Evolutionary conservation across 2,888 invertebrate species (phyloP), one percentile per base, ranked within the genome.

Genomic region (Lasius platythorax): DNA sequence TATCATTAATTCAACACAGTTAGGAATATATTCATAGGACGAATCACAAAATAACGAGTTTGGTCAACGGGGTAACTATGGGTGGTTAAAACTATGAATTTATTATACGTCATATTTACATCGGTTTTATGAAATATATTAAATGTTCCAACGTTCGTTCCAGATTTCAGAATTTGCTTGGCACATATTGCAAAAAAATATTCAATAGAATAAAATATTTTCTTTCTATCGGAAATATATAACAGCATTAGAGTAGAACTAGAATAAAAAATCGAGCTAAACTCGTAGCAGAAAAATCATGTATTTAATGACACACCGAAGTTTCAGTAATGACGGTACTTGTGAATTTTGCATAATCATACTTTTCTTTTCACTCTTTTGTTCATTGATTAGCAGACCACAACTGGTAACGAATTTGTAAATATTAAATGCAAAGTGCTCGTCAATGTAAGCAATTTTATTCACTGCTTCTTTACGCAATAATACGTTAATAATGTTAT

Each of bases 91-190:
- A 79, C 79, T 73, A 37, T 73, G 61, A 73, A 79, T 79, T 79
- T 46, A 79, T 79, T 79, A 79, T 73, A 72, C 73, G 79, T 46
- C 58, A 18, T 79, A 72, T 79, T 79, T 73, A 79, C 74, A 79
- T 79, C 37, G 74, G 74, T 4, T 46, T 73, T 37, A 46, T 61
- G 6, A 79, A 79, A 73, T 79, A 37, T 79, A 73, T 79, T 73
- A 79, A 79, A 61, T 28, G 28, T 61, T 73, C 33, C 33, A 33
- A 53, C n/a, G 28, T n/a, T 18, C 30, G 43, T 30, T 4, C 18
- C 18, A 30, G 6, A 33, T 61, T 58, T 43, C 53, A n/a, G 46
- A 46, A 12, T 18, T 23, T n/a, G 50, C 37, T 64, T 18, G 18
- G 15, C 28, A 46, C 30, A 43, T 46, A 12, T 37, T 28, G 33